Percentiles rank a stretch among this genome's conserved stretches.
phyloP scores from a whole-genome alignment of 1,140 invertebrate genomes.

The Manduca sexta region DNA sequence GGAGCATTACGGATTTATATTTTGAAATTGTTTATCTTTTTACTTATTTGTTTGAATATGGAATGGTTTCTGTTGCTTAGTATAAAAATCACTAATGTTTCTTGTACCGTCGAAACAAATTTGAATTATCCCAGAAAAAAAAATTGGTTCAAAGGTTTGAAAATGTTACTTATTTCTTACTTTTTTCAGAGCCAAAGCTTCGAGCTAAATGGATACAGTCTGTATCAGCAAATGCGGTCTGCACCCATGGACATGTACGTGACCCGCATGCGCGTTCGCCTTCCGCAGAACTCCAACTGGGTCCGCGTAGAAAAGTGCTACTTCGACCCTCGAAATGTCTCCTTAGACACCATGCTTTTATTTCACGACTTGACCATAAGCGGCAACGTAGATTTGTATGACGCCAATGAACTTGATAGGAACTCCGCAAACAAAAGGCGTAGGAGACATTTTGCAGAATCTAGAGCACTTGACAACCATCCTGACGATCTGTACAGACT shows the following conservation, averaged over 20 bases:
- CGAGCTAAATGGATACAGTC: slow-evolving; percentile 77
- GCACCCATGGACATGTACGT: slow-evolving; percentile 79
- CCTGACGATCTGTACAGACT: slow-evolving; percentile 26
- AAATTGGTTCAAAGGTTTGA: too few relatives aligned
- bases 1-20: too few relatives aligned
- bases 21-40: too few relatives aligned
- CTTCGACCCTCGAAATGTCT: slow-evolving; percentile 82
- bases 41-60: too few relatives aligned
- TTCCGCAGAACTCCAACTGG: slow-evolving; percentile 77
- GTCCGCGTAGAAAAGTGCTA: slow-evolving; percentile 82
- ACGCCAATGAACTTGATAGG: slow-evolving; percentile 59
- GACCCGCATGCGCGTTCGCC: slow-evolving; percentile 76
- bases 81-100: too few relatives aligned
- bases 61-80: too few relatives aligned
- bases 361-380: slow-evolving; percentile 86
- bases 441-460: slow-evolving; percentile 45
- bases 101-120: too few relatives aligned
- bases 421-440: slow-evolving; percentile 36
- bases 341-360: slow-evolving; percentile 81
- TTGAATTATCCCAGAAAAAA: too few relatives aligned
- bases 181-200: slow-evolving; percentile 67
- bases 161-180: not conserved
- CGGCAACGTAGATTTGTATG: slow-evolving; percentile 79
- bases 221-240: slow-evolving; percentile 75
- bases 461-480: slow-evolving; percentile 57